A percentile compares a stretch with the other conserved stretches of the same genome.
These are phyloP conservation scores for Megaceryle alcyon DNA, from an alignment of 2,797 vertebrate species.

Conservation along the genomic window DNA sequence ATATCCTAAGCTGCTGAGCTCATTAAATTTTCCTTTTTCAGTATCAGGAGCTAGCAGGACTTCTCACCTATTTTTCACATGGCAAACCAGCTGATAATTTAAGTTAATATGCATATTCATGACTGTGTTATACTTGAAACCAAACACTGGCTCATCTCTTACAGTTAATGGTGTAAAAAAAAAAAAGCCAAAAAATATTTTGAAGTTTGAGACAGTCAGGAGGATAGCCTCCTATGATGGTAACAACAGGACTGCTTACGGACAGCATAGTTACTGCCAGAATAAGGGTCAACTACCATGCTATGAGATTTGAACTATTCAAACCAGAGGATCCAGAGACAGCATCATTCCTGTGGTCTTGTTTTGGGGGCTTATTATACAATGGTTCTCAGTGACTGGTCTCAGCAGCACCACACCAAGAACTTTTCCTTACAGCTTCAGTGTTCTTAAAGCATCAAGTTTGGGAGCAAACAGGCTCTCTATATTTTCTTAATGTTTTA, in stretches of 20 bases:
- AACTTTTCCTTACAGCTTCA: neutral
- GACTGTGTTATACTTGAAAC: neutral
- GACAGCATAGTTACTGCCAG: neutral
- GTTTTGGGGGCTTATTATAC: neutral
- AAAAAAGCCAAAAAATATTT: neutral
- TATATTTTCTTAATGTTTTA: neutral
- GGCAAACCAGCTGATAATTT: neutral
- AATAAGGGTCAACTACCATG: neutral
- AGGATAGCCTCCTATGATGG: neutral
- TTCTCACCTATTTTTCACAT: neutral
- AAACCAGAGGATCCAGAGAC: neutral
- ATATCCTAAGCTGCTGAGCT: neutral
- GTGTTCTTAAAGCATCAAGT: neutral
- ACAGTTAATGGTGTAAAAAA: rapidly evolving
- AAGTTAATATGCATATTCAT: neutral
- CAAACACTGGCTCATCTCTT: neutral
- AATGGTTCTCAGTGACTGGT: neutral
- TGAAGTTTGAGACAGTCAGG: neutral
- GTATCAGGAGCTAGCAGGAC: neutral
- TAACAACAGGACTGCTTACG: neutral
- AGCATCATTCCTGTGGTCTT: neutral
- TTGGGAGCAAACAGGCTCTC: neutral
- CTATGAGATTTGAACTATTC: neutral
- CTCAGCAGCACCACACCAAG: neutral
- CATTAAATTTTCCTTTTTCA: neutral